Conservation (phyloP, 1,140 invertebrate genomes). For the Chrysoperla carnea region DNA sequence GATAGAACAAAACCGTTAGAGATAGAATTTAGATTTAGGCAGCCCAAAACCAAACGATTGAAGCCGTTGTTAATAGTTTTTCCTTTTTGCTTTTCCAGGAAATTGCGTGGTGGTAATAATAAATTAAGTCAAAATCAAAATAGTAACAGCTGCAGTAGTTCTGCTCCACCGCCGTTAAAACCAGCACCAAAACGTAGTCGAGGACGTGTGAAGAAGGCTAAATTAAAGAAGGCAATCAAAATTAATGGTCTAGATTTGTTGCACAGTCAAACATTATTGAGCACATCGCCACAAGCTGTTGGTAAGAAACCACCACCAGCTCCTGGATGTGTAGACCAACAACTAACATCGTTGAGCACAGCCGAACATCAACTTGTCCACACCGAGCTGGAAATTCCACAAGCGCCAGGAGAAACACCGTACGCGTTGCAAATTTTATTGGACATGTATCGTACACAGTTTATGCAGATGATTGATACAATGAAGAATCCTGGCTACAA, state of each 20-base stretch:
- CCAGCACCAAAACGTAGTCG: conserved; percentile 19
- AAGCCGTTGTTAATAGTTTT: no score
- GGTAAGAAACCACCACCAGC: conserved; percentile 59
- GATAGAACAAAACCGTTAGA: conserved; percentile 18
- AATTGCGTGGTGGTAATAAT: no score
- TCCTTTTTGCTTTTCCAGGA: no score
- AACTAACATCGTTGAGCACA: conserved; percentile 53
- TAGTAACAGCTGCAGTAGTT: conserved; percentile 8
- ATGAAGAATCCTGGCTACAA: conserved; percentile 67
- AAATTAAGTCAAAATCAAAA: no score
- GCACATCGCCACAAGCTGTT: conserved; percentile 49
- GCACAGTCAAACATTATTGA: conserved; percentile 77
- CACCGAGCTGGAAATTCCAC: conserved; percentile 62
- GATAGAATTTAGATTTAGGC: no score
- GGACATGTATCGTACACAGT: conserved; percentile 68
- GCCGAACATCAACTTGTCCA: conserved; percentile 43
- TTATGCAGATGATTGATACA: conserved; percentile 57
- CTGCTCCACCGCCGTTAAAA: conserved; percentile 4
- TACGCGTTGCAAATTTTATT: conserved; percentile 73
- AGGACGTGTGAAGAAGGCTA: conserved; percentile 32
- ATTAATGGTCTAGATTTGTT: conserved; percentile 76
- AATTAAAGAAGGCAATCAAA: conserved; percentile 43
- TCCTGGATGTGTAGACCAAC: conserved; percentile 78
- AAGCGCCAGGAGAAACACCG: conserved; percentile 56
- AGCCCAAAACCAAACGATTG: no score